phyloP scores from a whole-genome alignment of 2,113 vertebrate genomes.

The Pholis gunnellus region DNA sequence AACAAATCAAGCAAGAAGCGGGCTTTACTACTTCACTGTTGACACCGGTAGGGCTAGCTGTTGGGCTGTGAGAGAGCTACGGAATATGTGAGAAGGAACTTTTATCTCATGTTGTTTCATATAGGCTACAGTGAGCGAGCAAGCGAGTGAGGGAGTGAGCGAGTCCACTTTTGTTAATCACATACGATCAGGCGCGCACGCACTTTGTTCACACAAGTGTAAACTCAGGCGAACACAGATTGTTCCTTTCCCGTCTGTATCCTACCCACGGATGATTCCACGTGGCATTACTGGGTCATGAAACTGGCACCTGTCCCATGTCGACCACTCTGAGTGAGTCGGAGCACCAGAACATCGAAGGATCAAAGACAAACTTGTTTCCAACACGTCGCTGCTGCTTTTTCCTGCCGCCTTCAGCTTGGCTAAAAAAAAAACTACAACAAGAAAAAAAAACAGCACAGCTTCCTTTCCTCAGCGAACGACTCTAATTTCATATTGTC shows the following conservation, averaged over 20 bases:
- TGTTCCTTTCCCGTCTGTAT: neutral
- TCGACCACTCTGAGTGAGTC: slow-evolving; percentile 34
- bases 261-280: slow-evolving; percentile 15
- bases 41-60: too few relatives aligned
- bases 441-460: neutral
- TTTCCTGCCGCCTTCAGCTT: slow-evolving; percentile 26
- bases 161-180: neutral
- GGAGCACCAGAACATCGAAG: slow-evolving; percentile 23
- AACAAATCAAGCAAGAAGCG: neutral
- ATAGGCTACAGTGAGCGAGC: neutral
- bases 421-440: neutral
- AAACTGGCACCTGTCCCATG: slow-evolving; percentile 45
- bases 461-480: slow-evolving; percentile 23
- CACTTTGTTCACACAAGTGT: neutral
- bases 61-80: too few relatives aligned
- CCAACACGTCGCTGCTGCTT: slow-evolving; percentile 8
- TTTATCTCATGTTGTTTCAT: neutral
- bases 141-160: too few relatives aligned
- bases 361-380: slow-evolving; percentile 51
- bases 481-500: slow-evolving; percentile 19
- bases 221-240: slow-evolving; percentile 1
- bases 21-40: too few relatives aligned
- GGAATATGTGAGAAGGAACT: neutral
- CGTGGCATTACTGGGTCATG: slow-evolving; percentile 36
- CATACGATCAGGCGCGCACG: neutral